phyloP scores from a whole-genome alignment of 2,113 vertebrate species.

The Balaenoptera acutorostrata region DNA sequence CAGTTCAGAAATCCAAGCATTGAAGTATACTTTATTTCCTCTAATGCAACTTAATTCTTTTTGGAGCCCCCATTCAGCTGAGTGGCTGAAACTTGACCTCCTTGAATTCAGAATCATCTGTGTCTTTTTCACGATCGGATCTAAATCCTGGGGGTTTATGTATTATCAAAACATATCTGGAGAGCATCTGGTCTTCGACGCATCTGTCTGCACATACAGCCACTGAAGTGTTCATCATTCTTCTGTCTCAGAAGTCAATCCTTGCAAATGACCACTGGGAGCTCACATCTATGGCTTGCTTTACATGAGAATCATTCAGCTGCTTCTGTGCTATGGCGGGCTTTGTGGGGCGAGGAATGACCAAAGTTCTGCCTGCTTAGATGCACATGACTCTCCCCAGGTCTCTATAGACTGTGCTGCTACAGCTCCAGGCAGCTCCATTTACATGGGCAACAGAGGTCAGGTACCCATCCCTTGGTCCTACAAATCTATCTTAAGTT shows the following conservation, averaged over 20 bases:
- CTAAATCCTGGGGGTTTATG: constrained; percentile 22
- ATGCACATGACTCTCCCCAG: not conserved
- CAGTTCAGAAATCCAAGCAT: not conserved
- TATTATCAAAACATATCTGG: constrained; percentile 15
- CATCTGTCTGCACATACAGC: not conserved
- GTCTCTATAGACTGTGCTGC: not conserved
- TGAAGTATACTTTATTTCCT: not conserved
- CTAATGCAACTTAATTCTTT: constrained; percentile 5
- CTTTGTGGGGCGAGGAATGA: not conserved
- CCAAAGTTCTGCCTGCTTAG: not conserved
- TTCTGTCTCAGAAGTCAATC: not conserved
- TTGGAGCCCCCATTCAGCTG: not conserved
- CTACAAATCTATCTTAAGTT: not conserved
- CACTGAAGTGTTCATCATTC: not conserved
- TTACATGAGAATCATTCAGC: not conserved
- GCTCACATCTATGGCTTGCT: not conserved
- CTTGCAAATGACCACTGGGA: not conserved
- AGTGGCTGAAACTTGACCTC: constrained; percentile 27
- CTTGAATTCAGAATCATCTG: constrained; percentile 43
- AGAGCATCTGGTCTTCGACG: not conserved
- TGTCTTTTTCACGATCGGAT: constrained; percentile 7
- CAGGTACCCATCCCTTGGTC: not conserved
- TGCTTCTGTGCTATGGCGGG: not conserved
- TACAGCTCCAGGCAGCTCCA: not conserved
- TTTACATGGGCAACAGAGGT: not conserved